These are phyloP conservation scores for Epinephelus lanceolatus DNA, from an alignment of 2,113 vertebrate species.

Conservation along the genomic window DNA sequence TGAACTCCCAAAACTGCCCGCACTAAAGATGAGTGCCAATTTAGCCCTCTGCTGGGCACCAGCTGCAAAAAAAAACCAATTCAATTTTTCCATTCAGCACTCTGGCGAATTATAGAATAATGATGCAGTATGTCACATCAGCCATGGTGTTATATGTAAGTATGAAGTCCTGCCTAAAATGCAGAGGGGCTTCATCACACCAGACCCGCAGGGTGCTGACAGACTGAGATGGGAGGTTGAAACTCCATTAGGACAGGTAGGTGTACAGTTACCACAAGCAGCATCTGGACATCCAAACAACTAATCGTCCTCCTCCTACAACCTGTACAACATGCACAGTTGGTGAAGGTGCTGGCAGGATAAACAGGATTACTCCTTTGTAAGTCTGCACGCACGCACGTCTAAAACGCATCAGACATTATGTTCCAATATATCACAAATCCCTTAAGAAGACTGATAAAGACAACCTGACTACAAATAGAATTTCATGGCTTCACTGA, in stretches of 20 bases:
- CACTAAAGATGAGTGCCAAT: slow-evolving; percentile 46
- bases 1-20: slow-evolving; percentile 33
- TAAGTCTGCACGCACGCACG: slow-evolving; percentile 6
- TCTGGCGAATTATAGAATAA: slow-evolving; percentile 38
- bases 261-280: slow-evolving; percentile 24
- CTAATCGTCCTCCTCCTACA: slow-evolving; percentile 5
- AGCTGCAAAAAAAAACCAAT: slow-evolving; percentile 34
- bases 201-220: slow-evolving; percentile 27
- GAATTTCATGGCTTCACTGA: slow-evolving; percentile 8
- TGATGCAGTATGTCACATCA: slow-evolving; percentile 34
- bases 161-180: slow-evolving; percentile 33
- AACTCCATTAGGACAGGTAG: slow-evolving; percentile 28
- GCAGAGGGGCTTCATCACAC: slow-evolving; percentile 5
- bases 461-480: slow-evolving; percentile 9
- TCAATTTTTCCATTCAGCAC: slow-evolving; percentile 42
- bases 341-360: slow-evolving; percentile 2
- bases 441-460: slow-evolving; percentile 3
- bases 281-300: slow-evolving; percentile 44
- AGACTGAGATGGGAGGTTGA: slow-evolving; percentile 21
- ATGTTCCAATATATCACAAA: slow-evolving; percentile 13
- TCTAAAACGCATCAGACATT: slow-evolving; percentile 16
- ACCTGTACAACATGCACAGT: background rate
- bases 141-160: slow-evolving; percentile 24
- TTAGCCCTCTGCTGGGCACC: slow-evolving; percentile 54
- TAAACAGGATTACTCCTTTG: background rate